Base-by-base conservation (phyloP, 2,797 vertebrate species). In the Borostomias antarcticus region DNA sequence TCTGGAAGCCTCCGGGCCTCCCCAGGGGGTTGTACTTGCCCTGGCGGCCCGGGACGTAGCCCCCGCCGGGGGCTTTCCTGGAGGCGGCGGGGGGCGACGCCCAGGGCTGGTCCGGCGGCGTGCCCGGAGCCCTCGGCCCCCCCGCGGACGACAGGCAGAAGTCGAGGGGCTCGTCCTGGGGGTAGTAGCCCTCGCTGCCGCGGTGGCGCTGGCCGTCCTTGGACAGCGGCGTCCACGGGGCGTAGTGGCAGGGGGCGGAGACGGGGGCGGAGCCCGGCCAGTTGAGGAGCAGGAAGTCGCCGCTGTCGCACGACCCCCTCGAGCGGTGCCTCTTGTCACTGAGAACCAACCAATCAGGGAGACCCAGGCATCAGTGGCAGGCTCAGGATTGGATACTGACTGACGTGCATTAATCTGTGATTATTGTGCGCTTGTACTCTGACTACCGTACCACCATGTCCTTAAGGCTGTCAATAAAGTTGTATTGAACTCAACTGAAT, bases 141-240 rank as follows among this genome's bases (percentile, higher is more conserved):
- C 80, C 75, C 4, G 77, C 50, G 75, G 86, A 71, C 15, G 90
- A 73, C 53, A 82, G 26, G 50, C 86, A 89, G 72, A 91, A 81
- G 66, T 78, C 75, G 0, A 82, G 80, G 50, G 86, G 69, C 7
- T 83, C 77, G 0, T 89, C 78, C 2, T 82, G 80, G 57, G 73
- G 9, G 0, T 86, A 84, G 56, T 48, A 59, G 73, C 78, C 82
- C 47, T 74, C 78, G 17, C 85, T 81, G 0, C 62, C 79, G 53
- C 71, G 78, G 65, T 78, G 82, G 75, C 82, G 89, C 64, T 84
- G 30, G 1, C 80, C 76, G 0, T 90, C 91, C 64, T 83, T 91
- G 64, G 60, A 64, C 7, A 74, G 66, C 32, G 74, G 40, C 3
- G 68, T 65, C 90, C 92, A 93, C 15, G 82, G 69, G 53, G 50